Base-by-base conservation (phyloP, 1,140 invertebrate genomes). In the Orius insidiosus region DNA sequence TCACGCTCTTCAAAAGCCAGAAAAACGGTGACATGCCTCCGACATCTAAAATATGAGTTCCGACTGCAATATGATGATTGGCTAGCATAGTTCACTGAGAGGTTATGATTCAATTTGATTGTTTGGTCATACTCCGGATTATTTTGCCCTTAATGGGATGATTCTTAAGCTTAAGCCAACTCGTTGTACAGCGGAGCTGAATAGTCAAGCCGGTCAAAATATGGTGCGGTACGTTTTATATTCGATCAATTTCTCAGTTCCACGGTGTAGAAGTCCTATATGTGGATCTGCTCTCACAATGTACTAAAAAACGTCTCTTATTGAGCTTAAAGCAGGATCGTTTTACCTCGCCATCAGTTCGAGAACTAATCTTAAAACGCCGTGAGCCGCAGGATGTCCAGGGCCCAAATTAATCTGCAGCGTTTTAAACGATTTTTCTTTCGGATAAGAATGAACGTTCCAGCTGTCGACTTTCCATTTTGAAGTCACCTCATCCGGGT, bases 101-200 rank as follows among this genome's bases (percentile, higher is more conserved):
- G n/a, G n/a, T n/a, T n/a, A n/a, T n/a, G n/a, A n/a, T n/a, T n/a
- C n/a, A n/a, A n/a, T n/a, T n/a, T n/a, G n/a, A n/a, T n/a, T n/a
- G n/a, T n/a, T n/a, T n/a, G n/a, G n/a, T 24, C 69, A 71, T 65
- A 93, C 89, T 84, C 70, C 94, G 66, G 54, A 98, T 97, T 86
- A 98, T 64, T 98, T 95, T 0, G 92, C 95, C 51, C 95, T 65
- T 0, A 81, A 52, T 0, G 95, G 94, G 40, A 51, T 98, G 66
- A 59, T 96, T 98, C 62, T 98, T 44, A 98, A 58, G 8, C 89
- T 90, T 64, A 83, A 98, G 84, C 87, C 58, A 97, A 90, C 62
- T 98, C 94, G 63, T 97, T 98, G 65, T 82, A 88, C 94, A 98
- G 97, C 92, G 97, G 97, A 1, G 92, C 96, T 0, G 96, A 89